Base-by-base conservation (phyloP, 2,888 invertebrate genomes). In the Phyto melanocephala region DNA sequence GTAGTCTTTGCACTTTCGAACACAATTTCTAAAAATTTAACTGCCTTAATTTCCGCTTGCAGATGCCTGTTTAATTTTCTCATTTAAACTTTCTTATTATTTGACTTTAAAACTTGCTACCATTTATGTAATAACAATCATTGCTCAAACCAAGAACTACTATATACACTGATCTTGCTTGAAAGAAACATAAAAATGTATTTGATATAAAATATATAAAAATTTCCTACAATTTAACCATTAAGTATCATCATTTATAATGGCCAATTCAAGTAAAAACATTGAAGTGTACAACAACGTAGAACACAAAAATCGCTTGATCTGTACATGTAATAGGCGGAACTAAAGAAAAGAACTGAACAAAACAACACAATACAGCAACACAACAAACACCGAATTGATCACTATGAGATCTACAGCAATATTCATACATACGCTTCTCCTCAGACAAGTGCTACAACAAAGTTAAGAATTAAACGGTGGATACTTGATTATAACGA, bases 311-410 rank as follows among this genome's bases (percentile, higher is more conserved):
- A 58, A 35, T 50, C 24, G 8, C 37, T 33, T 68, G 76, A 68
- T 77, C 60, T 60, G 60, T 74, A 82, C 82, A 82, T 82, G 79
- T 79, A 82, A 82, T 79, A 82, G 82, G 82, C 82, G 82, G 74
- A 75, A 75, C 82, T 82, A 54, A 76, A 56, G 47, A 50, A 72
- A 74, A 71, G 33, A 52, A 70, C 13, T 33, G 17, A 33, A 33
- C n/a, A 3, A 24, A 17, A 68, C 24, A 11, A 65, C 22, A 35
- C 11, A 24, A 24, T 45, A 68, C 40, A 40, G 10, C 22, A 33
- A 33, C n/a, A 3, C 15, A n/a, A n/a, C n/a, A 70, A 10, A 33
- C 52, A 62, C 42, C 35, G 45, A 37, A 37, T 60, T 80, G 79
- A 74, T 72, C 60, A 68, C 58, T 8, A 40, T 62, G 42, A 67